These are phyloP conservation scores for Raja brachyura DNA, from an alignment of 2,113 vertebrate genomes.

Conservation along the genomic window DNA sequence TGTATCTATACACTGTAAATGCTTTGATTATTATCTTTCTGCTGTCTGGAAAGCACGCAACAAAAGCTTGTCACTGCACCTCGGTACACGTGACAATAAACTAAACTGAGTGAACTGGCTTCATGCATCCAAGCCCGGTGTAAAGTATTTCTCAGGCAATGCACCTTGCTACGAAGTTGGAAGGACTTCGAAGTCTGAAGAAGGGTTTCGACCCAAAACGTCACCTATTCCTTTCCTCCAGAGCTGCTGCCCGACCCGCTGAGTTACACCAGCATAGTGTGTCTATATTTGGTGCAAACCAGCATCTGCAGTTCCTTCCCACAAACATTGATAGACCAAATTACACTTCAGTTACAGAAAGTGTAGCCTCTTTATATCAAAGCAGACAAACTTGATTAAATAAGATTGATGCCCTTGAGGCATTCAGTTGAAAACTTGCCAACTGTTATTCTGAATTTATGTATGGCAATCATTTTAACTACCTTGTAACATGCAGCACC, in stretches of 20 bases:
- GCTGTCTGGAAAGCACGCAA: too few relatives aligned
- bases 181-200: neutral
- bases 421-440: neutral
- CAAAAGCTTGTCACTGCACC: too few relatives aligned
- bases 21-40: too few relatives aligned
- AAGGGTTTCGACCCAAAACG: too few relatives aligned
- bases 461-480: neutral
- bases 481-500: neutral
- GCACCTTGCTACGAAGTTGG: neutral
- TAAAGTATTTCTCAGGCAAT: neutral
- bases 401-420: neutral
- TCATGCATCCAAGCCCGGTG: neutral
- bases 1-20: too few relatives aligned
- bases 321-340: neutral
- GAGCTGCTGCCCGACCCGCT: too few relatives aligned
- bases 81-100: too few relatives aligned
- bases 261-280: too few relatives aligned
- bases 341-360: neutral
- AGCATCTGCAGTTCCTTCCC: too few relatives aligned
- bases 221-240: too few relatives aligned
- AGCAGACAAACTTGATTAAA: slow-evolving; percentile 15
- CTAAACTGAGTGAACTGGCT: neutral
- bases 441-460: neutral
- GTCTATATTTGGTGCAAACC: too few relatives aligned
- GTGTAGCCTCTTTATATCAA: slow-evolving; percentile 15